Percentiles rank a stretch among this genome's conserved stretches.
Conservation (phyloP, 2,113 vertebrate species). For the Dolichallabes microphthalmus region DNA sequence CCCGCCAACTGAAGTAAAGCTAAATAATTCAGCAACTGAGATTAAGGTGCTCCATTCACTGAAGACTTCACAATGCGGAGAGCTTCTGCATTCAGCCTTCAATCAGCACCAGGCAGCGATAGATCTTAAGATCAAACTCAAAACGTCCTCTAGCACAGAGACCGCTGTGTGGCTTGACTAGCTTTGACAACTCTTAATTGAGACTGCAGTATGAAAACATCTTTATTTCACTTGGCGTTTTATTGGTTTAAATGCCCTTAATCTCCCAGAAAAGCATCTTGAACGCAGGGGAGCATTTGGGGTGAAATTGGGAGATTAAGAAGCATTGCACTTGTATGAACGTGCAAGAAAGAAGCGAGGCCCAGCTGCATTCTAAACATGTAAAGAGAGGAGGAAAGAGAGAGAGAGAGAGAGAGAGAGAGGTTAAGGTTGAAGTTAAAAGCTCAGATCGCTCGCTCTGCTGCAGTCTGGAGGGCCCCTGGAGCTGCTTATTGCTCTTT, state of each 20-base stretch:
- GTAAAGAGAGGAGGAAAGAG: neutral
- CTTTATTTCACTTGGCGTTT: slow-evolving; percentile 50
- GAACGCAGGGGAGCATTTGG: slow-evolving; percentile 29
- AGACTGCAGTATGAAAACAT: slow-evolving; percentile 17
- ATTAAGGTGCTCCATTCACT: slow-evolving; percentile 63
- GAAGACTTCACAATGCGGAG: slow-evolving; percentile 31
- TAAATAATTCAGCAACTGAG: slow-evolving; percentile 74
- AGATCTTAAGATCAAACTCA: slow-evolving; percentile 38
- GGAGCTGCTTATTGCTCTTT: slow-evolving; percentile 64
- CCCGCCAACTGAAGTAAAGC: slow-evolving; percentile 57
- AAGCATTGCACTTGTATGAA: slow-evolving; percentile 17
- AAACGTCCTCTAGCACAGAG: slow-evolving; percentile 16
- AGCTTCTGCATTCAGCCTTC: slow-evolving; percentile 57
- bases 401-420: neutral
- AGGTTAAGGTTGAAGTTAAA: slow-evolving; percentile 9
- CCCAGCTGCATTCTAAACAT: slow-evolving; percentile 44
- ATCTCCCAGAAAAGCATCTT: slow-evolving; percentile 37
- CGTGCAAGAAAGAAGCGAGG: slow-evolving; percentile 25
- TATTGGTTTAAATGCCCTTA: slow-evolving; percentile 48
- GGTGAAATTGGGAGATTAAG: slow-evolving; percentile 53
- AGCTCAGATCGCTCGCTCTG: slow-evolving; percentile 33
- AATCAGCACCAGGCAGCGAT: slow-evolving; percentile 48
- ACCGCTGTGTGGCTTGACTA: neutral
- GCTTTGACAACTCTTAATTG: slow-evolving; percentile 46
- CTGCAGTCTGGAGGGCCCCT: slow-evolving; percentile 50